Percentiles rank a stretch among this genome's conserved stretches.
Conservation (phyloP, 2,888 invertebrate species). For the Trichacis sp. region DNA sequence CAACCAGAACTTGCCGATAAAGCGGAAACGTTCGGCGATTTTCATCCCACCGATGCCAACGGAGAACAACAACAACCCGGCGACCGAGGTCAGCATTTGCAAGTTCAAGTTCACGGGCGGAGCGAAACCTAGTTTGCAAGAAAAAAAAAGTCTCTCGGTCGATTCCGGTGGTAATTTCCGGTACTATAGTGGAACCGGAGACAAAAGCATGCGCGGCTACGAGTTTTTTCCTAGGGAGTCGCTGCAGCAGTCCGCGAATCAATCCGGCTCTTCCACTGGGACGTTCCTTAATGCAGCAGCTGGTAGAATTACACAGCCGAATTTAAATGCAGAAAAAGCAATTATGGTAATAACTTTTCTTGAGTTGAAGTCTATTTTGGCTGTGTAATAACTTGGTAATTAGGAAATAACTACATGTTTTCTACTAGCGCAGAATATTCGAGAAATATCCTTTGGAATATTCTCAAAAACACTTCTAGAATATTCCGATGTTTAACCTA, state of each 20-base stretch:
- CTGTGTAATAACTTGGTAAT: too few species aligned
- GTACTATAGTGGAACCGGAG: constrained; percentile 88
- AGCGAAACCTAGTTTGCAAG: constrained; percentile 87
- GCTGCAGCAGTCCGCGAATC: constrained; percentile 72
- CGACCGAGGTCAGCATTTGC: constrained; percentile 90
- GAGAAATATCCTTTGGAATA: too few species aligned
- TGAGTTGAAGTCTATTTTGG: too few species aligned
- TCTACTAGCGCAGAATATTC: too few species aligned
- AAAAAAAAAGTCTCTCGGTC: constrained; percentile 92
- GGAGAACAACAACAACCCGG: constrained; percentile 80
- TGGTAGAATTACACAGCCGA: constrained; percentile 69
- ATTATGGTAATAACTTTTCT: constrained; percentile 15
- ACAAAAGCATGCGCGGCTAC: constrained; percentile 81
- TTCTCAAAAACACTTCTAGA: too few species aligned
- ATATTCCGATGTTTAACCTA: too few species aligned
- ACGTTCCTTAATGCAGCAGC: constrained; percentile 70
- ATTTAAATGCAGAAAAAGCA: constrained; percentile 17
- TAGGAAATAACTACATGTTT: too few species aligned
- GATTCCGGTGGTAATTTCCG: constrained; percentile 90
- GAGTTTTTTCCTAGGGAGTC: constrained; percentile 83
- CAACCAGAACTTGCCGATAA: constrained; percentile 70
- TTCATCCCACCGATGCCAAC: constrained; percentile 86
- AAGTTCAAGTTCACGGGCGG: constrained; percentile 95
- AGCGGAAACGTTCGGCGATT: constrained; percentile 84
- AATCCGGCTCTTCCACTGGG: constrained; percentile 71